These are phyloP conservation scores for Lamellibrachia luymesi DNA, from an alignment of 1,140 invertebrate genomes.

Conservation along the genomic window DNA sequence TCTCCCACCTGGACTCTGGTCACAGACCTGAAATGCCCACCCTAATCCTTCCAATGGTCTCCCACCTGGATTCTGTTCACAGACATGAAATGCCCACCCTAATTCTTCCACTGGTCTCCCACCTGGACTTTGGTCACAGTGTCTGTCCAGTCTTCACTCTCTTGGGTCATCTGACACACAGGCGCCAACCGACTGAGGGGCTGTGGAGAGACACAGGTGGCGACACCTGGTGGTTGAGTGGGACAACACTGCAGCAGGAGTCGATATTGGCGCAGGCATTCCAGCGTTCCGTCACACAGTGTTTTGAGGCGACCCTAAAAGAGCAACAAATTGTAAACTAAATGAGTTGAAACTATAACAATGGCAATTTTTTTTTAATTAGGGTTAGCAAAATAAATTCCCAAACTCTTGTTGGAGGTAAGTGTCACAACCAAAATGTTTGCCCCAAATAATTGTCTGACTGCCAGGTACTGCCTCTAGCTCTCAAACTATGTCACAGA, in stretches of 20 bases:
- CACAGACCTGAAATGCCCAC: not conserved
- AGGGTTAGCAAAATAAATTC: not conserved
- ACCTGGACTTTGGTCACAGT: not conserved
- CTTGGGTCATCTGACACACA: not conserved
- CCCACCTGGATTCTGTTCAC: not conserved
- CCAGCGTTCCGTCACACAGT: conserved; percentile 2
- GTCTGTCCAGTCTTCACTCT: not conserved
- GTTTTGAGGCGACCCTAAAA: conserved; percentile 9
- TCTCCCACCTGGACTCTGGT: not conserved
- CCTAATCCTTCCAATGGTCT: too few species aligned
- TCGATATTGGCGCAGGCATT: conserved; percentile 10
- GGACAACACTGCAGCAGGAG: conserved; percentile 24
- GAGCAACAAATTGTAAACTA: not conserved
- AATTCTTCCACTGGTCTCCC: not conserved
- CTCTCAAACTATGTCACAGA: not conserved
- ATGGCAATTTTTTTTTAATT: not conserved
- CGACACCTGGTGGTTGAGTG: not conserved
- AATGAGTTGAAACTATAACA: not conserved
- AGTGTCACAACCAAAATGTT: not conserved
- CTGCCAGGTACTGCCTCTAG: not conserved
- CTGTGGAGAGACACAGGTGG: conserved; percentile 1
- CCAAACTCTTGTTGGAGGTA: not conserved
- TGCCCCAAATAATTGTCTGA: not conserved
- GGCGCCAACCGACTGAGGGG: not conserved
- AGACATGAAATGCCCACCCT: not conserved